Evolutionary conservation across 2,797 vertebrate genomes (phyloP).

Genomic region (Propithecus perrieri): DNA sequence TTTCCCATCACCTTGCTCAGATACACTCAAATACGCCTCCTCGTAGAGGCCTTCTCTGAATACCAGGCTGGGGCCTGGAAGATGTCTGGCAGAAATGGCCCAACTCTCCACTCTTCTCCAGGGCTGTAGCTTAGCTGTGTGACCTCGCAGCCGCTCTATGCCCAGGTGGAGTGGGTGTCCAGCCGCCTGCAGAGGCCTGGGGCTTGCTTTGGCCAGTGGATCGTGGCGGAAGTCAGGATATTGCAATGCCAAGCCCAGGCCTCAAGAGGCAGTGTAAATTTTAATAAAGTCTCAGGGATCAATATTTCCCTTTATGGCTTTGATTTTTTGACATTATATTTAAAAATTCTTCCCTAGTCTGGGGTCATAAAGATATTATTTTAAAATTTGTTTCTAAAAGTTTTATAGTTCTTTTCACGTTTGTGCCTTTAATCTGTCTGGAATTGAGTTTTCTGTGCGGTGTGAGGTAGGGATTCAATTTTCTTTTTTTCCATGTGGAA

Average conservation of each 20-base stretch:
- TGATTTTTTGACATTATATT: background rate
- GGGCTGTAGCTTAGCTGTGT: fast-evolving
- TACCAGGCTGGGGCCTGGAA: background rate
- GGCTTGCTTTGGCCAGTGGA: fast-evolving
- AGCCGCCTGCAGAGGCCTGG: too few species aligned
- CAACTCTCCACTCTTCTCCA: too few species aligned
- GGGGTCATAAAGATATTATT: background rate
- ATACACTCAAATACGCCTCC: too few species aligned
- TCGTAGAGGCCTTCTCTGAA: background rate
- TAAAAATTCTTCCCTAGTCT: background rate
- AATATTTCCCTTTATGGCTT: background rate
- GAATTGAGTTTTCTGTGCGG: background rate
- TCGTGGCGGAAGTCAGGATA: fast-evolving
- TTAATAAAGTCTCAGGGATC: too few species aligned
- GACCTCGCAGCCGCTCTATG: fast-evolving
- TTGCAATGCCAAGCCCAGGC: background rate
- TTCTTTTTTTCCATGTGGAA: background rate
- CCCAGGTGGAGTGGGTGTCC: fast-evolving
- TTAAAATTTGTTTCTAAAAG: background rate
- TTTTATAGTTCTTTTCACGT: background rate
- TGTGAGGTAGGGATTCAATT: background rate
- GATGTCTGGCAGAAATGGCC: fast-evolving
- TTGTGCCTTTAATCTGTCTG: background rate
- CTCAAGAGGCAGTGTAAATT: fast-evolving
- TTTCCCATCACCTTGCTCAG: fast-evolving